Conservation (phyloP, 2,888 invertebrate species). For the Entomobrya proxima region DNA sequence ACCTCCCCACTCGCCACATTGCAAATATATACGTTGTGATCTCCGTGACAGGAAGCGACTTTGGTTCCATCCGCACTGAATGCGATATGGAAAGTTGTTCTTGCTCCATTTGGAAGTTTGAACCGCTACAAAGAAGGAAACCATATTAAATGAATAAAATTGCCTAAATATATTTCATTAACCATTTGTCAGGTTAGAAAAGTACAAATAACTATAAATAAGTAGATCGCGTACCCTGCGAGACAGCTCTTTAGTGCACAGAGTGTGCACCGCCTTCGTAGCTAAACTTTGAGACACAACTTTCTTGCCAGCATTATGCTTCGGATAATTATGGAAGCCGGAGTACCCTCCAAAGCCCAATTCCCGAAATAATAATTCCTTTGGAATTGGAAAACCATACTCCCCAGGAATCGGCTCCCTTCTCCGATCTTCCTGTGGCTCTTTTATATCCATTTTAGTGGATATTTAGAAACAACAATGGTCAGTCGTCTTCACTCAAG, state of each 20-base stretch:
- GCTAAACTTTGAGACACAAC: slow-evolving; percentile 70
- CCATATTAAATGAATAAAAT: background rate
- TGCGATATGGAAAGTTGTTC: slow-evolving; percentile 71
- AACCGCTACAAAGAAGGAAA: slow-evolving; percentile 66
- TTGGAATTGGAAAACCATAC: slow-evolving; percentile 73
- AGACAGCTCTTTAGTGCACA: slow-evolving; percentile 69
- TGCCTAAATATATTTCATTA: background rate
- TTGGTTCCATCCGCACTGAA: slow-evolving; percentile 80
- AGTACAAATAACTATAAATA: no score
- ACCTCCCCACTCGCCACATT: slow-evolving; percentile 88
- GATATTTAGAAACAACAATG: background rate
- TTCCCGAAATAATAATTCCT: slow-evolving; percentile 71
- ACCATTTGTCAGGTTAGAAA: background rate
- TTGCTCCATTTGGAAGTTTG: slow-evolving; percentile 73
- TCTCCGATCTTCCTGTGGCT: slow-evolving; percentile 47
- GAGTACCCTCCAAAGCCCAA: slow-evolving; percentile 67
- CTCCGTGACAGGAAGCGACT: slow-evolving; percentile 92
- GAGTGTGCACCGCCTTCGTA: slow-evolving; percentile 73
- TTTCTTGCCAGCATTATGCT: slow-evolving; percentile 68
- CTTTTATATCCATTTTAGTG: slow-evolving; percentile 44
- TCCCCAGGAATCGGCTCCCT: slow-evolving; percentile 72
- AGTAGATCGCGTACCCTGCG: slow-evolving; percentile 63
- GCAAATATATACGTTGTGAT: slow-evolving; percentile 91
- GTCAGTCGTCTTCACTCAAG: background rate
- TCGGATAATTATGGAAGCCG: slow-evolving; percentile 39